Base-by-base conservation (phyloP, 2,797 vertebrate genomes). In the Muscicapa comitata region DNA sequence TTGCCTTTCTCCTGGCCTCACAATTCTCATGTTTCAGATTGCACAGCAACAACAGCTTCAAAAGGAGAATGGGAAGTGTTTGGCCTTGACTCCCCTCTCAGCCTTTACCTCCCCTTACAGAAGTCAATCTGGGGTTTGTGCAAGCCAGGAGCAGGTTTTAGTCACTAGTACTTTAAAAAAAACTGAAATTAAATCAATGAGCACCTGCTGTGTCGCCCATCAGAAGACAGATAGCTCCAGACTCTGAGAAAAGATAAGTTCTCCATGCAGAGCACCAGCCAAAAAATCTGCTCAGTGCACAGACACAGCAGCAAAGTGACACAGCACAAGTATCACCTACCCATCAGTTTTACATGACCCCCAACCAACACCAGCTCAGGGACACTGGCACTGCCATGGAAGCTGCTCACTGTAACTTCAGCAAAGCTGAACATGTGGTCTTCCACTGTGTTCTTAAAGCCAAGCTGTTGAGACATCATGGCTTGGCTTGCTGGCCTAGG, bases 81-180 rank as follows among this genome's bases (percentile, higher is more conserved):
- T 0, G 0, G 24, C 45, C 71, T 33, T 8, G 13, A 50, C 26
- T 8, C 31, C 28, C 17, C 31, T 48, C 53, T 79, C 1, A 0
- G 51, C 42, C 82, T 76, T 79, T 85, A 76, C 47, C 25, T 79
- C 12, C 37, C 26, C 15, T 66, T 35, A 26, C 1, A 6, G 31
- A 85, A 86, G 48, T 3, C 2, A 80, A 55, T 29, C 6, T 10
- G 8, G 8, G 19, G 33, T 70, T 78, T 76, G 37, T 62, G 16
- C n/a, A 58, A 82, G 25, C 24, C 67, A 37, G 28, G 25, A 87
- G 76, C n/a, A 51, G n/a, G 9, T 13, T 68, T 85, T 58, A 92
- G 47, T 25, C 47, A 82, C 10, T 25, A 53, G 6, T 7, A 7
- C 45, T n/a, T 59, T 5, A 35, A 45, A 43, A 59, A 31, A 23